Percentiles rank a stretch among this genome's conserved stretches.
Conservation (phyloP, 1,140 invertebrate genomes). For the Drosophila melanica region DNA sequence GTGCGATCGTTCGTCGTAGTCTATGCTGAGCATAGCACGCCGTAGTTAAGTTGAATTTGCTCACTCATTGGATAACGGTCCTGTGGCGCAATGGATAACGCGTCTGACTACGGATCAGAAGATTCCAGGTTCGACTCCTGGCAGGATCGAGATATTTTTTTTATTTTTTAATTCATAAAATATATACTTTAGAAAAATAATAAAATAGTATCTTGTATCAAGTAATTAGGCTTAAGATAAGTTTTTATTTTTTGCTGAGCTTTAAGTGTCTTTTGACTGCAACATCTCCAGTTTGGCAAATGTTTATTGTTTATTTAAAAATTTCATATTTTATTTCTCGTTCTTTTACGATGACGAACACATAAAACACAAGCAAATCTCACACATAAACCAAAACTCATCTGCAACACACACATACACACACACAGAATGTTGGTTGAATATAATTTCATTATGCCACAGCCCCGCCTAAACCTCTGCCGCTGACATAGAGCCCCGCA, state of each 20-base stretch:
- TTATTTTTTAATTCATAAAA: slow-evolving; percentile 18
- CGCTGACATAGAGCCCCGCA: slow-evolving; percentile 29
- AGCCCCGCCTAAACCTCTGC: background rate
- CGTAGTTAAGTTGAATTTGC: background rate
- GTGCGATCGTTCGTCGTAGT: slow-evolving; percentile 1
- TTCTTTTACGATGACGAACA: slow-evolving; percentile 48
- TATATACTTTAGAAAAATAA: background rate
- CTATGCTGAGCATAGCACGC: background rate
- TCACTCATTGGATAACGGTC: slow-evolving; percentile 72
- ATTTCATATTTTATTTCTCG: slow-evolving; percentile 55
- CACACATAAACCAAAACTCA: slow-evolving; percentile 57
- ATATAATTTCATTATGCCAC: slow-evolving; percentile 70
- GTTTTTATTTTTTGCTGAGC: slow-evolving; percentile 14
- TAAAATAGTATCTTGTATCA: too few relatives aligned
- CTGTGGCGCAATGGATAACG: slow-evolving; percentile 90
- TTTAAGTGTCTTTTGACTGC: slow-evolving; percentile 12
- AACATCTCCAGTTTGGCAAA: slow-evolving; percentile 14
- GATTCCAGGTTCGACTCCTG: slow-evolving; percentile 90
- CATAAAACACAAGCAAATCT: slow-evolving; percentile 59
- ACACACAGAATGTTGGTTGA: slow-evolving; percentile 44
- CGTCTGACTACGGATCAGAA: slow-evolving; percentile 90
- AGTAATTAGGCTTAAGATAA: background rate
- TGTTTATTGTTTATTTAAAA: slow-evolving; percentile 37
- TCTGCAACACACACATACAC: slow-evolving; percentile 45
- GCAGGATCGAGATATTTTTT: slow-evolving; percentile 85